A percentile compares a stretch with the other conserved stretches of the same genome.
Evolutionary conservation across 2,113 vertebrate species (phyloP).

Genomic region (Danionella cerebrum): DNA sequence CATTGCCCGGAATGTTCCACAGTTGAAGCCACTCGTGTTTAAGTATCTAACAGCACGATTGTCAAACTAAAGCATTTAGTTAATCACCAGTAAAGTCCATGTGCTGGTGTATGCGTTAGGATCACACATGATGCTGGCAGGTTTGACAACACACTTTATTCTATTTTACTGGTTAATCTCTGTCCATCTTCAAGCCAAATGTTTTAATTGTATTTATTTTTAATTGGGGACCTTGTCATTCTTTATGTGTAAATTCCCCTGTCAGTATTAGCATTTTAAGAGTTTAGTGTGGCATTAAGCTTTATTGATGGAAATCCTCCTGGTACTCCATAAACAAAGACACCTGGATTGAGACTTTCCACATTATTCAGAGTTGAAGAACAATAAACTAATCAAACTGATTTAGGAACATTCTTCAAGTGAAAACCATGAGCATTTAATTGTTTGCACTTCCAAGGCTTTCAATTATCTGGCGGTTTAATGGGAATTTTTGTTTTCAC

Average conservation of each 20-base stretch:
- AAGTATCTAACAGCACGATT: conserved; percentile 16
- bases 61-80: conserved; percentile 40
- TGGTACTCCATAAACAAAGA: not conserved
- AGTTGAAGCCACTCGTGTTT: not conserved
- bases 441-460: not conserved
- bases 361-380: not conserved
- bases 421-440: not conserved
- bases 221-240: conserved; percentile 1
- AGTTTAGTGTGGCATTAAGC: conserved; percentile 17
- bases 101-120: conserved; percentile 18
- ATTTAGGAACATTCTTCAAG: not conserved
- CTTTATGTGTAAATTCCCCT: conserved; percentile 17
- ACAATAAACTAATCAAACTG: not conserved
- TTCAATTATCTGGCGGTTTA: not conserved
- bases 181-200: not conserved
- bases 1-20: conserved; percentile 13
- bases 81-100: conserved; percentile 34
- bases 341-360: not conserved
- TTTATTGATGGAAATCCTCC: not conserved
- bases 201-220: not conserved
- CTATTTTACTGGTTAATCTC: conserved; percentile 15
- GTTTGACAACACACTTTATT: conserved; percentile 33
- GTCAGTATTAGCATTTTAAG: not conserved
- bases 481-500: not conserved
- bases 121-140: conserved; percentile 39